Evolutionary conservation across 2,797 vertebrate species (phyloP), one percentile per base, ranked within the genome.

Genomic region (Tenualosa thibaudeaui): DNA sequence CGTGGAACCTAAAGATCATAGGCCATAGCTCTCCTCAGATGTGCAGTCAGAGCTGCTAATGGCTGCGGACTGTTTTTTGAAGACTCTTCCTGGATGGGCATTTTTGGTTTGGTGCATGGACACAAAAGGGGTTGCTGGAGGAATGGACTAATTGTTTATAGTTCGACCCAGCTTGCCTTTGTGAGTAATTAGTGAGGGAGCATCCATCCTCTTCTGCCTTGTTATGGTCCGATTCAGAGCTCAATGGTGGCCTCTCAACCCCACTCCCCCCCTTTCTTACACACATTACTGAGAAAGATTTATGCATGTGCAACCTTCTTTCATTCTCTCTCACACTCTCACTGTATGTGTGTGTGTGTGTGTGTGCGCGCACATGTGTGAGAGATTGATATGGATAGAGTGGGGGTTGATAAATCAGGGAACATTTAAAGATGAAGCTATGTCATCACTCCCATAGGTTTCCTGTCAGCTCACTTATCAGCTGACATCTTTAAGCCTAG

Each of bases 151-250:
- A 65, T 84, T 89, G n/a, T 19, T 49, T 75, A 56, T 31, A 53
- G 12, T 92, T 68, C 24, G 84, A 91, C 91, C 89, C 92, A 82
- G 68, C 85, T 91, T 91, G 89, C 87, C 88, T 81, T 82, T 87
- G 84, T 90, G 92, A 93, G 92, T 92, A 93, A 94, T 93, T 93
- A 93, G 89, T 88, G 85, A 87, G 85, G 89, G 89, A 90, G 86
- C 89, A 90, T 92, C 89, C 89, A 90, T 91, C 85, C 88, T 90
- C 88, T 86, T 91, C 87, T 86, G 87, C 86, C 85, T 81, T 75
- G 68, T 75, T 43, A 75, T 75, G 68, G 37, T 43, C n/a, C 68
- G 2, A 75, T 75, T 75, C 68, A 75, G 37, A 75, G 31, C 17
- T 40, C 68, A 40, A 37, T 75, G 68, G 68, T 75, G 68, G 37